Evolutionary conservation across 2,113 vertebrate genomes (phyloP).

Genomic region (Paracanthobrama guichenoti): DNA sequence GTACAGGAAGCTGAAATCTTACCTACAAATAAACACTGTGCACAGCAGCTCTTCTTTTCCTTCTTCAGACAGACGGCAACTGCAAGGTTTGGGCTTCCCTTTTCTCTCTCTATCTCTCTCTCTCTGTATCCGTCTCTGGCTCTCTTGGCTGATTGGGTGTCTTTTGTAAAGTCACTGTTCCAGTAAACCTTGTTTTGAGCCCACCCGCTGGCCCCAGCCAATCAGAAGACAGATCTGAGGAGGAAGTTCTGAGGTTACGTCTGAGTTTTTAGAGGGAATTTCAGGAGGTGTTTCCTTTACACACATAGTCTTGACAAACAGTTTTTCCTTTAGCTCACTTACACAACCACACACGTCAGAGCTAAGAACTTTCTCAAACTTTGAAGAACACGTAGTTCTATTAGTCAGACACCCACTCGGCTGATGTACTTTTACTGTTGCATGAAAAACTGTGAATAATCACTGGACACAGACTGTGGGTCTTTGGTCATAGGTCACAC

Average conservation of each 20-base stretch:
- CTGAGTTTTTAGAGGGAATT: slow-evolving; percentile 5
- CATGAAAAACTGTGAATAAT: background rate
- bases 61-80: slow-evolving; percentile 20
- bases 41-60: slow-evolving; percentile 7
- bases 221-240: slow-evolving; percentile 7
- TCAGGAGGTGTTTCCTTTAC: background rate
- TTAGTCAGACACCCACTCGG: background rate
- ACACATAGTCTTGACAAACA: background rate
- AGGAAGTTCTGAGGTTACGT: slow-evolving; percentile 40
- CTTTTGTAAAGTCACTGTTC: slow-evolving; percentile 9
- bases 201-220: background rate
- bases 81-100: background rate
- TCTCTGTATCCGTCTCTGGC: background rate
- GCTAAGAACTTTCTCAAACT: background rate
- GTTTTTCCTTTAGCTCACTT: slow-evolving; percentile 22
- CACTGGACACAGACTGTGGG: background rate
- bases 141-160: slow-evolving; percentile 33
- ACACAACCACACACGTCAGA: slow-evolving; percentile 29
- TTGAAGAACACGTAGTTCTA: background rate
- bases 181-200: slow-evolving; percentile 28
- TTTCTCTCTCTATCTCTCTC: slow-evolving; percentile 28
- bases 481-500: background rate
- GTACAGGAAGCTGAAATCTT: background rate
- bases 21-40: slow-evolving; percentile 9
- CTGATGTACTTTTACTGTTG: background rate